These are phyloP conservation scores for Drosophila parvula DNA, from an alignment of 1,140 invertebrate species.

Conservation along the genomic window DNA sequence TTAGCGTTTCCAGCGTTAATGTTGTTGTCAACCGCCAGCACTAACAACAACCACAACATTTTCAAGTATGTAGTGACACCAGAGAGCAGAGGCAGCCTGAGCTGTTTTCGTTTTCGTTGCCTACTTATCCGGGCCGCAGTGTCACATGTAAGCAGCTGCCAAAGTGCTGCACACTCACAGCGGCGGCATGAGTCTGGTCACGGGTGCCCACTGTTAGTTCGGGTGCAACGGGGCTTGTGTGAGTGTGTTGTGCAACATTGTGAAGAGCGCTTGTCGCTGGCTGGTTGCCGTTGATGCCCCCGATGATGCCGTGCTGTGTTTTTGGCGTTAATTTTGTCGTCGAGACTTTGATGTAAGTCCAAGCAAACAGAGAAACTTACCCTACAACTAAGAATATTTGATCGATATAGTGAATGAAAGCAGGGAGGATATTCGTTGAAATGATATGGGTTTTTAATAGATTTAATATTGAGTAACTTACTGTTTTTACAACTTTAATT, in stretches of 20 bases:
- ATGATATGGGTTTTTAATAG: background rate
- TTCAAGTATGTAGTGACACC: constrained; percentile 68
- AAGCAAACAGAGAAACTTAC: background rate
- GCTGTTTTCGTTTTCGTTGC: constrained; percentile 73
- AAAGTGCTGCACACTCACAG: constrained; percentile 49
- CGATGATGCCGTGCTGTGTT: constrained; percentile 18
- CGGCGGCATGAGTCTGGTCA: constrained; percentile 8
- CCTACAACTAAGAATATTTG: background rate
- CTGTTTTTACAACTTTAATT: background rate
- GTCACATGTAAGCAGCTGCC: constrained; percentile 64
- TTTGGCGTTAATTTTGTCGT: constrained; percentile 35
- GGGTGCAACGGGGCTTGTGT: constrained; percentile 14
- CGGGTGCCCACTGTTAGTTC: constrained; percentile 6
- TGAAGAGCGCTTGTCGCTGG: constrained; percentile 40
- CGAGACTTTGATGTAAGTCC: constrained; percentile 15
- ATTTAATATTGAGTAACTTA: too few species aligned
- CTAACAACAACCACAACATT: constrained; percentile 52
- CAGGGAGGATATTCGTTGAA: background rate
- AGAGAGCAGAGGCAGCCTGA: constrained; percentile 11
- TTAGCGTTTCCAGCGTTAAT: constrained; percentile 67
- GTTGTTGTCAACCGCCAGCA: constrained; percentile 35
- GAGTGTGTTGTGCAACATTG: constrained; percentile 45
- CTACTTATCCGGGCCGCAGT: constrained; percentile 77
- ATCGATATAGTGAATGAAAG: background rate
- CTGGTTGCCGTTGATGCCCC: constrained; percentile 24